Evolutionary conservation across 1,140 invertebrate genomes (phyloP).

Genomic region (Pseudachorutes palmiensis): DNA sequence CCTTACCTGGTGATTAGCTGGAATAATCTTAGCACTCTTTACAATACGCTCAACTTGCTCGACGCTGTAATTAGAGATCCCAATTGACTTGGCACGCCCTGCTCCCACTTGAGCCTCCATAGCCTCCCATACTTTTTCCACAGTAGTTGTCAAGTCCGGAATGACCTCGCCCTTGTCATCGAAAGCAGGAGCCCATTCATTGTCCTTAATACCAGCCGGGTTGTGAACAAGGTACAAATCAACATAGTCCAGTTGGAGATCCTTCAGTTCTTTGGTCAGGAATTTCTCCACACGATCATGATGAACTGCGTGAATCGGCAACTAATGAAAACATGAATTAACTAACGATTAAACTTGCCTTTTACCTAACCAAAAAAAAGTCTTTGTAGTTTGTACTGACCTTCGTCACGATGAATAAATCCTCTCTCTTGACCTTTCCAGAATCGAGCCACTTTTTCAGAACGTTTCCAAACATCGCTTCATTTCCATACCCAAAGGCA

Average conservation of each 20-base stretch:
- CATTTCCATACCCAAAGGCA: constrained; percentile 41
- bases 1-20: constrained; percentile 46
- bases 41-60: constrained; percentile 48
- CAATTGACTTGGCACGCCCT: constrained; percentile 55
- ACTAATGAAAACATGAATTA: constrained; percentile 31
- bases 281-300: constrained; percentile 48
- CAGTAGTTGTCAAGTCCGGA: constrained; percentile 60
- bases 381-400: constrained; percentile 19
- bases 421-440: constrained; percentile 42
- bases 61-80: constrained; percentile 53
- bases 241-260: constrained; percentile 65
- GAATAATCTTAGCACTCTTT: constrained; percentile 45
- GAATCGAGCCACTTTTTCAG: constrained; percentile 39
- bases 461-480: constrained; percentile 40
- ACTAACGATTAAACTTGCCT: too few species aligned
- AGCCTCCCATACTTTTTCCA: constrained; percentile 62
- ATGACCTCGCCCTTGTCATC: constrained; percentile 43
- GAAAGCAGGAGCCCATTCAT: constrained; percentile 21
- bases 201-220: constrained; percentile 41
- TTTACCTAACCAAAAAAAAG: not conserved
- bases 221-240: constrained; percentile 58
- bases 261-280: constrained; percentile 60
- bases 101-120: constrained; percentile 38
- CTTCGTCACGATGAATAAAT: constrained; percentile 44
- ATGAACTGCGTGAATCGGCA: constrained; percentile 41